Percentiles rank a stretch among this genome's conserved stretches.
These are phyloP conservation scores for Tachina lurida DNA, from an alignment of 2,888 invertebrate genomes.

Conservation along the genomic window DNA sequence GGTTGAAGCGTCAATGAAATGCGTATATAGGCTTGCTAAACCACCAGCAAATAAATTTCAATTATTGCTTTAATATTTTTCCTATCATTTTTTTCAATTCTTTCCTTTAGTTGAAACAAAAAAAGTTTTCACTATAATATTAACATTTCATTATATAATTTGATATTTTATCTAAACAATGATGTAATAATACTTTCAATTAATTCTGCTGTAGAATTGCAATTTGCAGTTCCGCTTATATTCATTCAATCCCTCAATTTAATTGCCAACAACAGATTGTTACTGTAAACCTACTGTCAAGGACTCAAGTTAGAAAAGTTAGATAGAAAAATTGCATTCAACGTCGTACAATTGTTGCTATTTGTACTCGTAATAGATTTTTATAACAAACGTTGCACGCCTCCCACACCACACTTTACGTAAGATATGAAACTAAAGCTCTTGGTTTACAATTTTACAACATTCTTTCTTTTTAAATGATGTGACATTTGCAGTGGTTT, in stretches of 20 bases:
- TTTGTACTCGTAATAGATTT: constrained; percentile 37
- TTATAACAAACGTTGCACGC: constrained; percentile 5
- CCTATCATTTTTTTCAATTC: no score
- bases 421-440: neutral
- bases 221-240: neutral
- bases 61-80: no score
- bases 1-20: no score
- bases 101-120: no score
- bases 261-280: constrained; percentile 10
- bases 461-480: constrained; percentile 22
- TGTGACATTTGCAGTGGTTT: constrained; percentile 63
- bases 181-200: no score
- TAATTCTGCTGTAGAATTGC: no score
- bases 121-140: no score
- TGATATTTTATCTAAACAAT: no score
- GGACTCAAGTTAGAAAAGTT: constrained; percentile 10
- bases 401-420: neutral
- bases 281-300: constrained; percentile 50
- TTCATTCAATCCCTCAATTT: neutral
- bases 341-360: constrained; percentile 30
- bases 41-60: no score
- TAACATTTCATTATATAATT: no score
- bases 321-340: constrained; percentile 22
- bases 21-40: no score
- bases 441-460: constrained; percentile 45